Percentiles rank a stretch among this genome's conserved stretches.
Conservation (phyloP, 2,797 vertebrate genomes). For the Falco concolor region DNA sequence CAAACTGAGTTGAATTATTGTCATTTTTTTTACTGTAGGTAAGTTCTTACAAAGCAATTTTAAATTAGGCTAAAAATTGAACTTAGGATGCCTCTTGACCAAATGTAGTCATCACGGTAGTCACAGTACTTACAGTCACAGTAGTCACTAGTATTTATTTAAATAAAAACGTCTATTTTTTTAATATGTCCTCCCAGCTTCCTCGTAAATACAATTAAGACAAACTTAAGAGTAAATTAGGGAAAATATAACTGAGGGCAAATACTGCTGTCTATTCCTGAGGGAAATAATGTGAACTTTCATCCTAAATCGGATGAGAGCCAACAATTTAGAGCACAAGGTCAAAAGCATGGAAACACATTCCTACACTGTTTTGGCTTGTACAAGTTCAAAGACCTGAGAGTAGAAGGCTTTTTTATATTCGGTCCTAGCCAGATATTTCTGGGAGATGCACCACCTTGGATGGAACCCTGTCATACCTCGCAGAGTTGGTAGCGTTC, state of each 20-base stretch:
- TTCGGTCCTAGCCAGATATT: neutral
- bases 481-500: neutral
- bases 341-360: neutral
- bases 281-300: neutral
- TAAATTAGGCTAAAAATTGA: neutral
- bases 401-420: neutral
- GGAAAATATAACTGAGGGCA: neutral
- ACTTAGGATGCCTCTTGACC: neutral
- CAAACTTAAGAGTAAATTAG: neutral
- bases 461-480: neutral
- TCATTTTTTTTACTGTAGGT: neutral
- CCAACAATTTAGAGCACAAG: neutral
- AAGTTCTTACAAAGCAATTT: neutral
- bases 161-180: neutral
- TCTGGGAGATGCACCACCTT: neutral
- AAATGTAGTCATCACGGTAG: neutral
- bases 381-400: neutral
- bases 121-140: neutral
- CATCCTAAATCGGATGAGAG: neutral
- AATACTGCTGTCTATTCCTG: neutral
- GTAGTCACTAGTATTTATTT: neutral
- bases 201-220: neutral
- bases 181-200: neutral
- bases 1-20: neutral
- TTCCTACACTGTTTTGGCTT: neutral